Conservation (phyloP, 2,797 vertebrate genomes). For the Artibeus jamaicensis region DNA sequence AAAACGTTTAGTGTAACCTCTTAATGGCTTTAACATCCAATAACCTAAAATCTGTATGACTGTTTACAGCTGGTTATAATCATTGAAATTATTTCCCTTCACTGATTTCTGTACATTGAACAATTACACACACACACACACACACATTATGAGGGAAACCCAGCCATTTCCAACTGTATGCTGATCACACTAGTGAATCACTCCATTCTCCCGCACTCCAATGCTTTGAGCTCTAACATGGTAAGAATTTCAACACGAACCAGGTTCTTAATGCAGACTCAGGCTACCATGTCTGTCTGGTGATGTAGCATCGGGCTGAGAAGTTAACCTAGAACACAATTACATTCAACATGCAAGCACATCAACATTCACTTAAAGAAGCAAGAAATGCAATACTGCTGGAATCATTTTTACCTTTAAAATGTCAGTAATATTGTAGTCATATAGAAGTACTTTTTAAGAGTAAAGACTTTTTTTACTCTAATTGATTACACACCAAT, state of each 20-base stretch:
- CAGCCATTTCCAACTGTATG: conserved; percentile 2
- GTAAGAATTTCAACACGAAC: conserved; percentile 51
- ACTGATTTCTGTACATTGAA: conserved; percentile 45
- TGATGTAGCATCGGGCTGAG: conserved; percentile 91
- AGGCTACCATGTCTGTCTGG: conserved; percentile 96
- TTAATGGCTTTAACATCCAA: conserved; percentile 35
- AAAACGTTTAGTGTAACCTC: conserved; percentile 10
- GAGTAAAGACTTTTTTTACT: background rate
- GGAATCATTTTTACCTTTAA: conserved; percentile 22
- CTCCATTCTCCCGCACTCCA: background rate
- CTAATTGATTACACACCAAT: background rate
- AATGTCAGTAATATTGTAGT: background rate
- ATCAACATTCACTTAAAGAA: conserved; percentile 56
- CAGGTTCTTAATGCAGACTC: conserved; percentile 74
- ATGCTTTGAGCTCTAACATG: conserved; percentile 25
- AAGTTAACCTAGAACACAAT: conserved; percentile 90
- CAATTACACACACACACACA: conserved; percentile 29
- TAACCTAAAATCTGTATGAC: conserved; percentile 9
- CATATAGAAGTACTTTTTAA: background rate
- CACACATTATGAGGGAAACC: conserved; percentile 2
- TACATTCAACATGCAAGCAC: conserved; percentile 66
- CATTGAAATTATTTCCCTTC: background rate
- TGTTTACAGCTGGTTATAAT: conserved; percentile 29
- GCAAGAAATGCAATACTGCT: conserved; percentile 28
- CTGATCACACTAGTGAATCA: conserved; percentile 16